Evolutionary conservation across 2,797 vertebrate genomes (phyloP).

Genomic region (Sebastes glaucus): DNA sequence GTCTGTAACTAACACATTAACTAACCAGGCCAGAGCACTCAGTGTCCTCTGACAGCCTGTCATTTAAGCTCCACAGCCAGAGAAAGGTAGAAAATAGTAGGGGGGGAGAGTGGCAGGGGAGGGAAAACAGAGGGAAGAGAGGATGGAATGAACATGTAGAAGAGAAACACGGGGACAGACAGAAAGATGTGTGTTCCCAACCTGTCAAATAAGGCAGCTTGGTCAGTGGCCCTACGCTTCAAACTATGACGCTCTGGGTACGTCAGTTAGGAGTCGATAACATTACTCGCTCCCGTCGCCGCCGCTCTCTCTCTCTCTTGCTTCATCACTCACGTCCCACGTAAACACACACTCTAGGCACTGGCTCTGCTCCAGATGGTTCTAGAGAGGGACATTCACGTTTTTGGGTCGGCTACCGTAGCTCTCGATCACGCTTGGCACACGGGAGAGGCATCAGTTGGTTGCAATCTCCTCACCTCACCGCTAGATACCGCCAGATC

Average conservation of each 20-base stretch:
- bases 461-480: no score
- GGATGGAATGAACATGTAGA: slow-evolving; percentile 44
- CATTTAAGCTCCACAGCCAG: slow-evolving; percentile 44
- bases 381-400: no score
- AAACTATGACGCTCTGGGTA: not conserved
- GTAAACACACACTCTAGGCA: no score
- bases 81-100: slow-evolving; percentile 33
- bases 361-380: no score
- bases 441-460: no score
- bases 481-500: no score
- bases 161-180: slow-evolving; percentile 24
- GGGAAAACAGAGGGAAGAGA: not conserved
- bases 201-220: not conserved
- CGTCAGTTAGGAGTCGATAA: no score
- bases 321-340: no score
- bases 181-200: not conserved
- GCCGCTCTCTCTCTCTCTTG: no score
- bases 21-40: slow-evolving; percentile 56
- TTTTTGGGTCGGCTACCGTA: no score
- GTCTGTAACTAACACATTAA: slow-evolving; percentile 72
- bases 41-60: slow-evolving; percentile 67
- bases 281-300: no score
- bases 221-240: not conserved
- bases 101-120: not conserved
- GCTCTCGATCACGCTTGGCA: no score